Base-by-base conservation (phyloP, 2,888 invertebrate genomes). In the Tinea trinotella region DNA sequence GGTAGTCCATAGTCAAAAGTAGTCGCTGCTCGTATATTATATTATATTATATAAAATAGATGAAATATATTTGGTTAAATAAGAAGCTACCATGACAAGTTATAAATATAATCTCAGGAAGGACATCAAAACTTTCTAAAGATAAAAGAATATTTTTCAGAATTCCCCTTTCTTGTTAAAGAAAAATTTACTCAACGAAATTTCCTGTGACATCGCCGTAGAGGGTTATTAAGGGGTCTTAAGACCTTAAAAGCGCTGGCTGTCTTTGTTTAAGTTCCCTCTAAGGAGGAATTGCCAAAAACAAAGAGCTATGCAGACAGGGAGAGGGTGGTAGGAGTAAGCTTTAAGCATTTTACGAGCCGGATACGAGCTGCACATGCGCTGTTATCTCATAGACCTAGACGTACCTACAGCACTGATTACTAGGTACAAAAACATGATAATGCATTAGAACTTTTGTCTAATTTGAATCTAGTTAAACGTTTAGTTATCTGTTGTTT, bases 271-370 rank as follows among this genome's bases (percentile, higher is more conserved):
- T 72, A 74, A 75, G 74, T 76, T 76, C 69, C 74, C 74, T 73
- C 72, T 56, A 62, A 66, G 54, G 56, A 60, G 68, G 65, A 66
- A 69, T 74, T 74, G 69, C 76, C 80, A 74, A 81, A 81, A 84
- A 84, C 83, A 84, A 85, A 81, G 79, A 78, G 76, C 68, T 65
- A 64, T 65, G 71, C 71, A 81, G 80, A 79, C 77, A 65, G 74
- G 58, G 64, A 62, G 62, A 62, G 56, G 64, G 59, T 66, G 67
- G 58, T 60, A 54, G 58, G 60, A 60, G 64, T 60, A 63, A 63
- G 76, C 67, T 74, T 78, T 81, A 73, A 79, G 80, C 71, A 72
- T 82, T 85, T 84, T 84, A 85, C 80, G 84, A 82, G 73, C 76
- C 48, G 75, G 78, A 76, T 77, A 75, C 72, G 69, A 66, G 69